These are phyloP conservation scores for Cecidostiba fungosa DNA, from an alignment of 2,888 invertebrate species.

Conservation along the genomic window DNA sequence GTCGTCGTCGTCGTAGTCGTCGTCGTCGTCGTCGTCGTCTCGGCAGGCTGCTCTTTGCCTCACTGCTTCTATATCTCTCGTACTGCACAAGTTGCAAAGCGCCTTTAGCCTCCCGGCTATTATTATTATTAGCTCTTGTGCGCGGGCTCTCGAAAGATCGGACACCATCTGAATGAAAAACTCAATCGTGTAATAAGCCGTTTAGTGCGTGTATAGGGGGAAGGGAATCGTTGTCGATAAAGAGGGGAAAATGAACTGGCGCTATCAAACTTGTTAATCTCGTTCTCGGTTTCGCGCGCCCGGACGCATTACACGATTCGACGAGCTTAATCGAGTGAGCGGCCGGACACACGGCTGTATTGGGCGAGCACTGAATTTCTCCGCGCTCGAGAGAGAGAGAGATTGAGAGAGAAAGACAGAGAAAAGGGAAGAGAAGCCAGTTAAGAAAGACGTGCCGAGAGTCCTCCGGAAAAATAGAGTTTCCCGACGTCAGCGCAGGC, in stretches of 20 bases:
- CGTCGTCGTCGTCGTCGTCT: background rate
- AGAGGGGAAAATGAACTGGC: constrained; percentile 1
- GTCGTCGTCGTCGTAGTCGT: background rate
- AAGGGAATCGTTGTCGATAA: background rate
- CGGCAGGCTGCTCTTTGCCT: background rate
- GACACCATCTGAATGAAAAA: background rate
- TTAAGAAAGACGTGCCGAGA: constrained; percentile 58
- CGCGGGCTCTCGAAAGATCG: background rate
- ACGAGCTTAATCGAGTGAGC: constrained; percentile 44
- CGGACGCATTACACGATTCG: constrained; percentile 31
- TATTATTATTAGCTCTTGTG: background rate
- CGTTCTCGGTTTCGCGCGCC: constrained; percentile 13
- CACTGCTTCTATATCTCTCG: background rate
- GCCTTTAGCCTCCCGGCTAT: background rate
- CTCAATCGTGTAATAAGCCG: background rate
- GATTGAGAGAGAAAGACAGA: constrained; percentile 40
- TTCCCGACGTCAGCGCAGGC: constrained; percentile 47
- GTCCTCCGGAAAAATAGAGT: constrained; percentile 62
- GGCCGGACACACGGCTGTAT: background rate
- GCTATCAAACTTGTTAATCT: constrained; percentile 42
- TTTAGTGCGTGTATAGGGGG: background rate
- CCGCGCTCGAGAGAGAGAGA: background rate
- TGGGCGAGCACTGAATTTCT: constrained; percentile 12
- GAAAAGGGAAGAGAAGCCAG: constrained; percentile 39
- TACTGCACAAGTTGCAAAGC: background rate